Conservation (phyloP, 2,888 invertebrate species). For the Cheiracanthium punctorium region DNA sequence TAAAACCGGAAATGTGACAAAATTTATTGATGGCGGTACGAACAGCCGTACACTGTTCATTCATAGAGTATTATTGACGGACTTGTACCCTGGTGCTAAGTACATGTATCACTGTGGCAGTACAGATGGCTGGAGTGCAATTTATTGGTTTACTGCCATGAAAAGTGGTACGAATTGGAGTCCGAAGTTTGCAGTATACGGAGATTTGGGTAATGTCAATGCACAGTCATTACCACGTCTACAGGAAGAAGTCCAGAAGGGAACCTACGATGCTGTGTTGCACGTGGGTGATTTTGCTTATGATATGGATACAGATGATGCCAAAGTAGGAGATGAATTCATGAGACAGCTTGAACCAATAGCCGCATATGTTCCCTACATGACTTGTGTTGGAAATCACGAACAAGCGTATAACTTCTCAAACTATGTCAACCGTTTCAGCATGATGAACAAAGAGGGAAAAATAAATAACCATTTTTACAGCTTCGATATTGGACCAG, state of each 20-base stretch:
- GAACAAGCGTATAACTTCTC: constrained; percentile 84
- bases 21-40: constrained; percentile 85
- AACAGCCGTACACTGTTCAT: constrained; percentile 83
- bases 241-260: constrained; percentile 71
- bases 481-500: constrained; percentile 91
- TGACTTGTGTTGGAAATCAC: constrained; percentile 91
- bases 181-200: constrained; percentile 71
- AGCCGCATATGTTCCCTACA: constrained; percentile 91
- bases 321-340: constrained; percentile 90
- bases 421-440: constrained; percentile 78
- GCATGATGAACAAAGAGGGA: constrained; percentile 75
- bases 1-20: constrained; percentile 57
- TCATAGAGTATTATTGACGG: constrained; percentile 82
- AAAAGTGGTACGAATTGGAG: constrained; percentile 72
- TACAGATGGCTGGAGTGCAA: constrained; percentile 73
- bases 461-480: constrained; percentile 74
- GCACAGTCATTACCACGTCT: constrained; percentile 72
- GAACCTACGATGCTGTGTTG: constrained; percentile 74
- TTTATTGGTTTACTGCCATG: constrained; percentile 74
- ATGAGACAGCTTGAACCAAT: constrained; percentile 93
- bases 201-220: constrained; percentile 72
- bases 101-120: constrained; percentile 73
- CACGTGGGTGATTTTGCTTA: constrained; percentile 88
- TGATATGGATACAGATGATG: constrained; percentile 90
- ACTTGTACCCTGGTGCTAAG: constrained; percentile 60